Base-by-base conservation (phyloP, 2,888 invertebrate species). In the Dolichomitus sp. region DNA sequence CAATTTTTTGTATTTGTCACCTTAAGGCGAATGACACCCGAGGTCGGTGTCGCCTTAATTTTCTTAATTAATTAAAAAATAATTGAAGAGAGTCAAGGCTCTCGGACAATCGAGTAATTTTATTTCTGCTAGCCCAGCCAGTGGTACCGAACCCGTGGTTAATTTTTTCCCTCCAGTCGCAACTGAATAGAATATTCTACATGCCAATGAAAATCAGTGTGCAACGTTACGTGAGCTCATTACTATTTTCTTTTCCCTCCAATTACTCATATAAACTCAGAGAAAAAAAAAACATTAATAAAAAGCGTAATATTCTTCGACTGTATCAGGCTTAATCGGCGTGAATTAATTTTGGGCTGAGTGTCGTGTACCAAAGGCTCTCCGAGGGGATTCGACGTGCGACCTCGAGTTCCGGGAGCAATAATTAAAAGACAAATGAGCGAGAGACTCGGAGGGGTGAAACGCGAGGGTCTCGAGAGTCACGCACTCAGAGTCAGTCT, bases 401-500 rank as follows among this genome's bases (percentile, higher is more conserved):
- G 80, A 84, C 65, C 78, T 82, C 63, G 72, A 80, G 48, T 70
- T 59, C 48, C 57, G 37, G 54, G 14, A 69, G 37, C 45, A 45
- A 72, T 83, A 69, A 80, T 83, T 80, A 72, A 70, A 74, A 59
- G 61, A 81, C 52, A 66, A 73, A 79, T 17, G 68, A 80, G 59
- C 42, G 52, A 63, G 74, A 45, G 50, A 70, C 52, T 19, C 6
- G 5, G 45, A n/a, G 74, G 61, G 50, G 68, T 27, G 23, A 66
- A 63, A 68, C 54, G 52, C 30, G 3, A 45, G 45, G 14, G 54
- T 45, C 54, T 65, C 42, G 12, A 54, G 48, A 57, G 81, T 81
- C 84, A 84, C 84, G 84, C 84, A 84, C 75, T 52, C 50, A 19
- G 66, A 68, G 45, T 74, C 65, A 69, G 50, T 40, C 42, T 65